These are phyloP conservation scores for Polymixis lichenea DNA, from an alignment of 2,888 invertebrate genomes.

Conservation along the genomic window DNA sequence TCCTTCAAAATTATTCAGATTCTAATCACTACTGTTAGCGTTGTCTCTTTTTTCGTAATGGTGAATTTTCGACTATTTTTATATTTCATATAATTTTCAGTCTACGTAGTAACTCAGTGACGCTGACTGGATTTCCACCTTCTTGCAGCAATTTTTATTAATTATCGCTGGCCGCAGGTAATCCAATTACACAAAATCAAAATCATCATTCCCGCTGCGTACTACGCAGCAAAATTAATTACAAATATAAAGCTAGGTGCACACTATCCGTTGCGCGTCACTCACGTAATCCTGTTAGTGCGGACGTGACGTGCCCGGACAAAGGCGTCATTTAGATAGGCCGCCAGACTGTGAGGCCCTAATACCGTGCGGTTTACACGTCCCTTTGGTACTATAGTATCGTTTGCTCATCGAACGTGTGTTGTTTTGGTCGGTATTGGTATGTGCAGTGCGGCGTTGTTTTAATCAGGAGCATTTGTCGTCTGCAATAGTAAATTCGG, in stretches of 20 bases:
- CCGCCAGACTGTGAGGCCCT: slow-evolving; percentile 30
- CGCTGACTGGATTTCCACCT: no score
- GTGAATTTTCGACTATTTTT: not conserved
- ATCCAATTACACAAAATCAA: slow-evolving; percentile 28
- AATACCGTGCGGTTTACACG: slow-evolving; percentile 38
- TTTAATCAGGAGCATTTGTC: slow-evolving; percentile 26
- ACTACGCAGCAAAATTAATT: slow-evolving; percentile 52
- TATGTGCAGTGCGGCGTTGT: slow-evolving; percentile 19
- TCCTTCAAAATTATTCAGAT: no score
- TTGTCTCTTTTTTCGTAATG: not conserved
- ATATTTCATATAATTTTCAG: not conserved
- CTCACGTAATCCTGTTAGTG: slow-evolving; percentile 68
- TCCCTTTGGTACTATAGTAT: slow-evolving; percentile 34
- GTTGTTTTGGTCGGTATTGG: slow-evolving; percentile 14
- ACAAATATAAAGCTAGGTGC: slow-evolving; percentile 53
- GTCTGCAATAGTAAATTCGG: slow-evolving; percentile 14
- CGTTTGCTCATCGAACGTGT: slow-evolving; percentile 16
- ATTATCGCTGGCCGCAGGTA: not conserved
- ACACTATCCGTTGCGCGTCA: slow-evolving; percentile 53
- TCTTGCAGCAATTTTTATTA: not conserved
- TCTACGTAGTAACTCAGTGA: not conserved
- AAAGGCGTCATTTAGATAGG: slow-evolving; percentile 56
- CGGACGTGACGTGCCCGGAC: slow-evolving; percentile 54
- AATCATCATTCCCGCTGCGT: slow-evolving; percentile 29
- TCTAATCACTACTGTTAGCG: not conserved